Evolutionary conservation across 2,888 invertebrate species (phyloP).

Genomic region (Falcaria lacertinaria): DNA sequence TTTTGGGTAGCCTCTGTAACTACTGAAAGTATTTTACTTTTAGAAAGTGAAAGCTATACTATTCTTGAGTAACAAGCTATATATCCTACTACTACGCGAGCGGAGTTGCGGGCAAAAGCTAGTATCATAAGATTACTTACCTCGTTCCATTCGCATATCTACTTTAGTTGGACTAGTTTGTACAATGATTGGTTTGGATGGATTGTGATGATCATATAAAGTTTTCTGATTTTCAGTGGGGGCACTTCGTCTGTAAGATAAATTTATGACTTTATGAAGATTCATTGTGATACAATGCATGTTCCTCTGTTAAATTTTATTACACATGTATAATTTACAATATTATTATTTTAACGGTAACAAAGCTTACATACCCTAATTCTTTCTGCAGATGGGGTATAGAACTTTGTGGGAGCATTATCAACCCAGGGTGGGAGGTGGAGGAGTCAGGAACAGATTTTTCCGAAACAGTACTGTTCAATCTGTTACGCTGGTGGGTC

Average conservation of each 20-base stretch:
- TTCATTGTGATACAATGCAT: no score
- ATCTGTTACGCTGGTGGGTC: constrained; percentile 46
- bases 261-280: neutral
- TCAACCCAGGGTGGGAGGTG: constrained; percentile 56
- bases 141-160: constrained; percentile 65
- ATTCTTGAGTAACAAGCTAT: no score
- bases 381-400: constrained; percentile 60
- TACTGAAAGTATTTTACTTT: no score
- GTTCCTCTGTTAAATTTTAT: no score
- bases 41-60: no score
- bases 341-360: neutral
- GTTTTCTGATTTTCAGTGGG: constrained; percentile 58
- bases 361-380: constrained; percentile 42
- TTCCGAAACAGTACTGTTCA: constrained; percentile 55
- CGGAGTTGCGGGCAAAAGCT: no score
- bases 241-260: constrained; percentile 46
- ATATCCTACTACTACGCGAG: no score
- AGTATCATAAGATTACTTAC: constrained; percentile 30
- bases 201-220: constrained; percentile 69
- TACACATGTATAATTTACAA: no score
- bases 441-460: constrained; percentile 55
- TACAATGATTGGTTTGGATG: constrained; percentile 85
- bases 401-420: constrained; percentile 64
- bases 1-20: no score
- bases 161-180: constrained; percentile 68